phyloP scores from a whole-genome alignment of 2,888 invertebrate genomes.

The Meandrusa payeni region DNA sequence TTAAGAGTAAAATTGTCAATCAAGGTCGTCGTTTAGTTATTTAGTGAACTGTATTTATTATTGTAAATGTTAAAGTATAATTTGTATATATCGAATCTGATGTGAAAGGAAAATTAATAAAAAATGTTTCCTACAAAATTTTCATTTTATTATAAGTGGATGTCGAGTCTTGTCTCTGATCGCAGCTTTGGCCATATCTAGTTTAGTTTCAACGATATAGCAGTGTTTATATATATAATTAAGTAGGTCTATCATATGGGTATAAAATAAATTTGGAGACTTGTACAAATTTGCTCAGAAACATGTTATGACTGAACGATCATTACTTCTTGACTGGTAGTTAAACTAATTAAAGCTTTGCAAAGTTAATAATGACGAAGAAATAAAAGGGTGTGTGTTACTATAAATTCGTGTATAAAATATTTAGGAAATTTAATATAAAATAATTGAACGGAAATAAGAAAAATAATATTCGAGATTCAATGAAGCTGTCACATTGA shows the following conservation, averaged over 20 bases:
- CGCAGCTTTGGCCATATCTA: conserved; percentile 28
- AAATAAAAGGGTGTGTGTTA: too few relatives aligned
- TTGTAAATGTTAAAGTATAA: conserved; percentile 75
- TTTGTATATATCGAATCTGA: conserved; percentile 78
- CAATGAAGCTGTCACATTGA: conserved; percentile 10
- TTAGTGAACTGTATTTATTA: conserved; percentile 63
- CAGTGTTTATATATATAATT: conserved; percentile 24
- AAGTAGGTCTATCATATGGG: conserved; percentile 52
- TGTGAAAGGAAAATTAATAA: conserved; percentile 74
- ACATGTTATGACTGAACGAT: conserved; percentile 72
- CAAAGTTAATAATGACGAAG: too few relatives aligned
- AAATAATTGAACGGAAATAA: too few relatives aligned
- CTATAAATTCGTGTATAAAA: too few relatives aligned
- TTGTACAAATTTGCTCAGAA: conserved; percentile 79
- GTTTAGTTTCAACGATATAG: conserved; percentile 2
- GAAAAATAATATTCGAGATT: not conserved
- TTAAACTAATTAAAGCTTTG: too few relatives aligned
- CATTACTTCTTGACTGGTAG: conserved; percentile 76
- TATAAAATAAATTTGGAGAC: conserved; percentile 71
- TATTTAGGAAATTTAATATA: too few relatives aligned
- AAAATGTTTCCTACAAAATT: conserved; percentile 76
- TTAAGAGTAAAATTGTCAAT: conserved; percentile 56
- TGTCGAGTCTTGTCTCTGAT: conserved; percentile 74
- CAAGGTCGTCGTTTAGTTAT: conserved; percentile 52
- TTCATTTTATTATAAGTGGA: conserved; percentile 54